These are phyloP conservation scores for Campylorhamphus procurvoides DNA, from an alignment of 2,113 vertebrate species.

Conservation along the genomic window DNA sequence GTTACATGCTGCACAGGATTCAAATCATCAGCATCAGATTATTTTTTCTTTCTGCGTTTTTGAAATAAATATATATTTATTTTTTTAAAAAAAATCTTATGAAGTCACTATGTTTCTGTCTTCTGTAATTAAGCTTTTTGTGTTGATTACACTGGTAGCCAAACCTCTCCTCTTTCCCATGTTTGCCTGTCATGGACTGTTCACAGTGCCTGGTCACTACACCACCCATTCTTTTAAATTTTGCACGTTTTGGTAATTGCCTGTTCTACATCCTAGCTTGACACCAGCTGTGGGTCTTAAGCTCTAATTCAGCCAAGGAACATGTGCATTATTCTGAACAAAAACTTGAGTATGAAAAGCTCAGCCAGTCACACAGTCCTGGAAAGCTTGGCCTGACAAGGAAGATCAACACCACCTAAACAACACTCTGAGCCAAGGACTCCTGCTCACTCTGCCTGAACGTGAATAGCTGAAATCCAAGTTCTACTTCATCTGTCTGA, in stretches of 20 bases:
- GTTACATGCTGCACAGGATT: not conserved
- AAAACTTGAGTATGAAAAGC: not conserved
- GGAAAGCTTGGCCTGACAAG: not conserved
- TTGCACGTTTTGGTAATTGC: not conserved
- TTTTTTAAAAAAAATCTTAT: not conserved
- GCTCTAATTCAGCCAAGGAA: not conserved
- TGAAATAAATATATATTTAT: not conserved
- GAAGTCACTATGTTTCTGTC: not conserved
- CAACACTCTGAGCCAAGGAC: not conserved
- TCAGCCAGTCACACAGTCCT: not conserved
- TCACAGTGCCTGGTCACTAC: fast-evolving
- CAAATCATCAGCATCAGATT: not conserved
- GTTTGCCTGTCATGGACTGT: not conserved
- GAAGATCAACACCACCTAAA: not conserved
- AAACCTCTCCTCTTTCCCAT: not conserved
- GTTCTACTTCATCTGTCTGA: not conserved
- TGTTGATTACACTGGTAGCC: not conserved
- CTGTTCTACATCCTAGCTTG: not conserved
- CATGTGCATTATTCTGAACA: not conserved
- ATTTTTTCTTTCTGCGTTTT: not conserved
- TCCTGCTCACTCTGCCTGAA: not conserved
- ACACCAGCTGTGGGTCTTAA: not conserved
- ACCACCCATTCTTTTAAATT: not conserved
- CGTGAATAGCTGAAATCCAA: not conserved
- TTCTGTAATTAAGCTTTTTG: not conserved